A percentile compares a stretch with the other conserved stretches of the same genome.
Evolutionary conservation across 1,140 invertebrate genomes (phyloP).

Genomic region (Pomacea maculata): DNA sequence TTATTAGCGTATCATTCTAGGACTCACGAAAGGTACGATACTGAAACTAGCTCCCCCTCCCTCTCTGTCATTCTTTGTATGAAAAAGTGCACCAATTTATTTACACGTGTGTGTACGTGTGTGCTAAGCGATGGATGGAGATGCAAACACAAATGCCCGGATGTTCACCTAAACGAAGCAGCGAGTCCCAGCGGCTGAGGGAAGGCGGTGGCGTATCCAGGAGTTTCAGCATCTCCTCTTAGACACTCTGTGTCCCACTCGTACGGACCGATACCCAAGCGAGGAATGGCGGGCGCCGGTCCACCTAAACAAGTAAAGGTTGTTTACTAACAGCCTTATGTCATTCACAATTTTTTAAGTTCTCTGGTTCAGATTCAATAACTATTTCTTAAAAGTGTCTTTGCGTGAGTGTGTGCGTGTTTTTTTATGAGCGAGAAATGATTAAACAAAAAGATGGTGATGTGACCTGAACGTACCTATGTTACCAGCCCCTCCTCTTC

Average conservation of each 20-base stretch:
- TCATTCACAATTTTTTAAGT: too few relatives aligned
- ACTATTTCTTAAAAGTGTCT: too few relatives aligned
- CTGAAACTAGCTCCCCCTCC: too few relatives aligned
- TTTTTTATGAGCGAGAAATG: too few relatives aligned
- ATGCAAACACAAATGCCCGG: neutral
- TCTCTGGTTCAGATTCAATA: too few relatives aligned
- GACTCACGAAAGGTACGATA: too few relatives aligned
- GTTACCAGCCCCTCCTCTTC: conserved; percentile 34
- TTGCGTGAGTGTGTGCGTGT: too few relatives aligned
- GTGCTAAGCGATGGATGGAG: neutral
- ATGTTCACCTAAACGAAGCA: conserved; percentile 55
- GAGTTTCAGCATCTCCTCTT: conserved; percentile 42
- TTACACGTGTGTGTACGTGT: neutral
- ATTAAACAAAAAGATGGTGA: too few relatives aligned
- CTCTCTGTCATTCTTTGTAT: neutral
- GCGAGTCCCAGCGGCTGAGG: conserved; percentile 60
- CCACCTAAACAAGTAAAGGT: neutral
- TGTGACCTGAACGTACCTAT: neutral
- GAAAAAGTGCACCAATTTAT: neutral
- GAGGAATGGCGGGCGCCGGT: conserved; percentile 45
- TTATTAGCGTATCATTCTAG: too few relatives aligned
- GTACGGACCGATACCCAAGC: conserved; percentile 50
- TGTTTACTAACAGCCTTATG: too few relatives aligned
- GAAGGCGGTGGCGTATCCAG: conserved; percentile 55
- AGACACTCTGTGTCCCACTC: conserved; percentile 58